phyloP scores from a whole-genome alignment of 2,888 invertebrate genomes.

The Lycaena phlaeas region DNA sequence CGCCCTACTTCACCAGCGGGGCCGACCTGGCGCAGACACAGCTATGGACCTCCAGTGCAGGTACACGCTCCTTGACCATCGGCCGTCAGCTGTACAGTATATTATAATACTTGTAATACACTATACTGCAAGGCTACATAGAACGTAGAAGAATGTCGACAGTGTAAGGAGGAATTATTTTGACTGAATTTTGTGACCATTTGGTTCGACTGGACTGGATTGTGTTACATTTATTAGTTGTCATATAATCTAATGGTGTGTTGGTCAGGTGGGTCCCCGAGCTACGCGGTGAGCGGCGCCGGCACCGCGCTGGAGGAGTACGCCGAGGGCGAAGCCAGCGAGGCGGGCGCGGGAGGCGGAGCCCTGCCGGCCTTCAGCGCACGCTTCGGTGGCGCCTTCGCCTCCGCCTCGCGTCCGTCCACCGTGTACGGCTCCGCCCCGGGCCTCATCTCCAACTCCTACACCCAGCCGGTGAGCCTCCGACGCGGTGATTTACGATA shows the following conservation, averaged over 20 bases:
- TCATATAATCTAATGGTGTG: no score
- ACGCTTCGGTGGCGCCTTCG: slow-evolving; percentile 62
- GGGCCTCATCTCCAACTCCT: slow-evolving; percentile 33
- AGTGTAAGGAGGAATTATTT: no score
- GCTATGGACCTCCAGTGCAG: slow-evolving; percentile 47
- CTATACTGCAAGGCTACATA: no score
- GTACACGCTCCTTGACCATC: no score
- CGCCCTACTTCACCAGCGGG: slow-evolving; percentile 48
- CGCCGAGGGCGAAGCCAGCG: slow-evolving; percentile 26
- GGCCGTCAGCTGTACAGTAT: no score
- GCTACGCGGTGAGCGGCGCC: slow-evolving; percentile 29
- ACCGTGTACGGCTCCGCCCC: slow-evolving; percentile 39
- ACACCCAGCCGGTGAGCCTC: slow-evolving; percentile 39
- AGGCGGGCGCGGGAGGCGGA: slow-evolving; percentile 36
- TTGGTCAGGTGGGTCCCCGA: slow-evolving; percentile 49
- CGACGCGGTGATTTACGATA: no score
- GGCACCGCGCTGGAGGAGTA: slow-evolving; percentile 25
- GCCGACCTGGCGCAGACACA: slow-evolving; percentile 36
- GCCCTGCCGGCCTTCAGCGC: slow-evolving; percentile 71
- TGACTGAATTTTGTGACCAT: no score
- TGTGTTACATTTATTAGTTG: no score
- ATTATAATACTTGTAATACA: no score
- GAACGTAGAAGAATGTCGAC: no score
- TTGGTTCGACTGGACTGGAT: no score
- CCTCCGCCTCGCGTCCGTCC: slow-evolving; percentile 38